phyloP scores from a whole-genome alignment of 2,888 invertebrate species.

The Unio delphinus region DNA sequence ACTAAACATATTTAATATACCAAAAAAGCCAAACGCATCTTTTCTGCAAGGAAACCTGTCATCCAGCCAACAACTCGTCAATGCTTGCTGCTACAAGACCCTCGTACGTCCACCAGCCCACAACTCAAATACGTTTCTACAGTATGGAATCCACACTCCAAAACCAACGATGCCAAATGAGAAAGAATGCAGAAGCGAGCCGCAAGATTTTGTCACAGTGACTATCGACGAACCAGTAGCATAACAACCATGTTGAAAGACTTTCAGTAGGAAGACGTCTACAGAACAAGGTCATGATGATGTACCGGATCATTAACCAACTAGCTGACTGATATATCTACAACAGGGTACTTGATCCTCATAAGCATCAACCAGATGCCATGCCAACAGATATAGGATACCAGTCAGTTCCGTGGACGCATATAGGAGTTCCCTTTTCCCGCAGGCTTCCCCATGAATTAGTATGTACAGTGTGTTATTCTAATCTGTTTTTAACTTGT shows the following conservation, averaged over 20 bases:
- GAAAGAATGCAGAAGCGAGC: slow-evolving; percentile 22
- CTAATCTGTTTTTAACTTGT: too few species aligned
- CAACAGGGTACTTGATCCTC: too few species aligned
- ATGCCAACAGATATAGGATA: too few species aligned
- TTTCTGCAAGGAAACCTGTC: slow-evolving; percentile 18
- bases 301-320: too few species aligned
- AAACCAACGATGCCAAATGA: slow-evolving; percentile 10
- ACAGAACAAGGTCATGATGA: too few species aligned
- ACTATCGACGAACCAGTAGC: slow-evolving; percentile 19
- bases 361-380: too few species aligned
- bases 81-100: slow-evolving; percentile 18
- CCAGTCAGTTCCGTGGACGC: too few species aligned
- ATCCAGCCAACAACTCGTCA: slow-evolving; percentile 10
- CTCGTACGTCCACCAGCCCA: slow-evolving; percentile 6
- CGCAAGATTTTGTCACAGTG: slow-evolving; percentile 12
- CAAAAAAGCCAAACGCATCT: slow-evolving; percentile 20
- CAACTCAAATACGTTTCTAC: slow-evolving; percentile 22
- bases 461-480: too few species aligned
- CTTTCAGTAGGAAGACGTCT: not conserved
- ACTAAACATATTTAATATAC: not conserved
- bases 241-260: slow-evolving; percentile 17
- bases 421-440: too few species aligned
- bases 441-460: too few species aligned
- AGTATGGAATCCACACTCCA: slow-evolving; percentile 16
- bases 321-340: too few species aligned